Evolutionary conservation across 2,113 vertebrate genomes (phyloP), one percentile per base, ranked within the genome.

Genomic region (Strigops habroptila): DNA sequence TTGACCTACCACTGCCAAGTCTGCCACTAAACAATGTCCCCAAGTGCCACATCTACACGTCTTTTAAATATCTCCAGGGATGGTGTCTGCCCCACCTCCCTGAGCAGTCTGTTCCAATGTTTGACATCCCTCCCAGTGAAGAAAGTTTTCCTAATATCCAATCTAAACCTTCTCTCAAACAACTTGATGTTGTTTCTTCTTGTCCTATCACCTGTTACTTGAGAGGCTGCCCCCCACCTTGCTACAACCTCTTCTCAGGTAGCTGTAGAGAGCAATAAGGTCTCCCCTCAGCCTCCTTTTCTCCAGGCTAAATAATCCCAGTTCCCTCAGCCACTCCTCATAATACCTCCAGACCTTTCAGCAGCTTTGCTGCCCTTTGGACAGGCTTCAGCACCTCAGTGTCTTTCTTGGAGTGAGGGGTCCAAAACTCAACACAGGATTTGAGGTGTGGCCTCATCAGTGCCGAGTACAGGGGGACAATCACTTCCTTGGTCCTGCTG

Each of bases 331-430:
- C 7, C 1, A 1, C 14, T 80, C 8, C 12, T 15, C 35, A 37
- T 5, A 5, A 24, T 4, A 31, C 12, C 11, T 57, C 19, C 14
- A 44, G 41, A 51, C 11, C 15, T 18, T 73, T 22, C 10, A 17
- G 12, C 30, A 67, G 12, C 18, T 60, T 6, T 0, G 0, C 49
- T 70, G 35, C 4, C 9, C 16, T 18, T 25, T 43, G 30, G 8
- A 48, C 14, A 14, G 0, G 0, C 4, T 82, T 4, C 16, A 76
- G 18, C 4, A 14, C 18, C 18, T 12, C 23, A 30, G 1, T 18
- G 23, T 22, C 6, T 3, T 63, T 69, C 10, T 15, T 60, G 16
- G 14, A 3, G 4, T 31, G 17, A 67, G 9, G 10, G 6, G 6
- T 6, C 13, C n/a, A 60, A 46, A 89, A 39, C 28, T 10, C 12